Evolutionary conservation across 2,888 invertebrate species (phyloP), one percentile per base, ranked within the genome.

Genomic region (Allygus modestus): DNA sequence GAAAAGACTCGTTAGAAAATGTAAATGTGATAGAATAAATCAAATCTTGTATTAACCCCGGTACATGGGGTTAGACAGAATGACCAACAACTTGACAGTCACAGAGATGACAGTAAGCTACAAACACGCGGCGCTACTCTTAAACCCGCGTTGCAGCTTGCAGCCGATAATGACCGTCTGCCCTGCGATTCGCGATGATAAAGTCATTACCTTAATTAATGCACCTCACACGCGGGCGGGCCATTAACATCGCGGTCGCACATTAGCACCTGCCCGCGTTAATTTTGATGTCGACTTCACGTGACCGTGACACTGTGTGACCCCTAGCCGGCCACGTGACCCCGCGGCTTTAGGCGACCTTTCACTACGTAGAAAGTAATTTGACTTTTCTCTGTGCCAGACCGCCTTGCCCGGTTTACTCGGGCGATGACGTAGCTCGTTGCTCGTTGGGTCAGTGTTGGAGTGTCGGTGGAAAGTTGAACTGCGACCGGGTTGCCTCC

Each of bases 301-400:
- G 23, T 54, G 54, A 5, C 54, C 23, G 46, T 46, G 46, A 46
- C 46, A 11, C 46, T 12, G 17, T 4, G 17, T 46, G 46, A 46
- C 46, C 46, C 17, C 20, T n/a, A n/a, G n/a, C n/a, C n/a, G n/a
- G n/a, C n/a, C n/a, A n/a, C n/a, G n/a, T n/a, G n/a, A n/a, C n/a
- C n/a, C n/a, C n/a, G n/a, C n/a, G 20, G 54, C 54, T 54, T 15
- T 9, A 23, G 54, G 54, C 54, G 54, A 54, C 20, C 23, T 54
- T 54, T 54, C 54, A 54, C 54, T 54, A 23, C 54, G 1, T 54
- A 23, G 54, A 54, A 54, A 54, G 54, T 54, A 23, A 54, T 54
- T 54, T 23, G 11, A n/a, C 54, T 54, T 17, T n/a, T n/a, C n/a
- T 46, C n/a, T 37, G 37, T 37, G n/a, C 37, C 37, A 11, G 11